These are phyloP conservation scores for Pristionchus arcanus DNA, from an alignment of 2,888 invertebrate genomes.

Conservation along the genomic window DNA sequence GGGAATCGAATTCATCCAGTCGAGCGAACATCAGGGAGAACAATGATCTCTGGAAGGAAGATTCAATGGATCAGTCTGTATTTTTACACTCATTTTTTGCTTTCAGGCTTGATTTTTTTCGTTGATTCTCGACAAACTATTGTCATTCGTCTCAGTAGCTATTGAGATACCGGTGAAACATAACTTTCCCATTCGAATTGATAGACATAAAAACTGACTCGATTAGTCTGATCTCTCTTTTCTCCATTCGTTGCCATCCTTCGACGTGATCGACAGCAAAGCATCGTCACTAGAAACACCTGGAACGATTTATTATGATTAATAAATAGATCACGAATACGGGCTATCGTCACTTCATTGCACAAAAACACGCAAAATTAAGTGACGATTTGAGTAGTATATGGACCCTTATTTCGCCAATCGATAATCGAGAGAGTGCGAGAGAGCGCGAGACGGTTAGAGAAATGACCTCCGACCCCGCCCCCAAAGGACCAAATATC, in stretches of 20 bases:
- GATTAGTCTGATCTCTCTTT: constrained; percentile 44
- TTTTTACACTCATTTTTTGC: background rate
- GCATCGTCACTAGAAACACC: constrained; percentile 14
- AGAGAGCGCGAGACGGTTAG: no score
- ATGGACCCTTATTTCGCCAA: no score
- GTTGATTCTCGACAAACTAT: background rate
- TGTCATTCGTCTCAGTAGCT: background rate
- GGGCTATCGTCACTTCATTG: no score
- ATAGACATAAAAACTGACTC: background rate
- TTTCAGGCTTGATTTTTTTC: background rate
- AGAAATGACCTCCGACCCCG: no score
- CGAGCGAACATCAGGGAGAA: constrained; percentile 73
- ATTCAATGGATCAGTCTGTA: background rate
- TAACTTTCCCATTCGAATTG: background rate
- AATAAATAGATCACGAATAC: background rate
- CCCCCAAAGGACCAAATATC: no score
- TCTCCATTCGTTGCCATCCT: background rate
- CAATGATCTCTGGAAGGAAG: constrained; percentile 60
- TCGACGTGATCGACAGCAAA: constrained; percentile 44
- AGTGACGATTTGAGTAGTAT: no score
- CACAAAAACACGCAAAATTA: no score
- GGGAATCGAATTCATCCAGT: constrained; percentile 75
- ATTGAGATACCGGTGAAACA: background rate
- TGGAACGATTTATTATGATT: background rate
- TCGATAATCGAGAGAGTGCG: no score